Evolutionary conservation across 1,140 invertebrate genomes (phyloP), one percentile per base, ranked within the genome.

Genomic region (Philopotamus ludificatus): DNA sequence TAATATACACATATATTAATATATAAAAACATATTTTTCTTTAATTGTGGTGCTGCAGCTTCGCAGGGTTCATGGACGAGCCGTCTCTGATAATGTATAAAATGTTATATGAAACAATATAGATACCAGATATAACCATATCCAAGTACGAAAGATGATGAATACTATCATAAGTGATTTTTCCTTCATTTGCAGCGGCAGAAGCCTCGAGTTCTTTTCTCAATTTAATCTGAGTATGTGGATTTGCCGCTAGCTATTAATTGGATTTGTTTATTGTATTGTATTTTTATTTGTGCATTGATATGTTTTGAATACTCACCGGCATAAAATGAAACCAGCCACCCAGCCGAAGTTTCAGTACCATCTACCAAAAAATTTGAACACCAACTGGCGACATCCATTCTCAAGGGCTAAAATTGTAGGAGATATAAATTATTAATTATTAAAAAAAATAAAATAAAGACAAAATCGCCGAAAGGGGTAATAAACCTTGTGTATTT

Each of bases 101-200:
- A n/a, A n/a, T n/a, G n/a, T n/a, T n/a, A 34, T 34, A 34, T 34
- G 28, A 34, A 4, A 12, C 28, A 34, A 7, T 34, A 34, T n/a
- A n/a, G n/a, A 34, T 59, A 63, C 59, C 65, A 12, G 60, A 49
- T 3, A 67, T 1, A 34, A 70, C 44, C 65, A 67, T 67, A 34
- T 70, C 58, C 21, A 70, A 53, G 59, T 70, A 70, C 45, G 44
- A 1, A 55, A 21, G 9, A 10, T 49, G 1, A 58, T 22, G 63
- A 3, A 80, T 7, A 1, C 7, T 51, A 0, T 82, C 78, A 53
- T 79, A 80, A 0, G 68, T 74, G 2, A 76, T 10, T 44, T 73
- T 51, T 0, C 73, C 73, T 7, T 67, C 60, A 18, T 72, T 63
- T 8, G 68, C 66, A 23, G 71, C 68, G 7, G 72, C n/a, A 3